A percentile compares a stretch with the other conserved stretches of the same genome.
Conservation (phyloP, 2,888 invertebrate species). For the Oegoconia quadripuncta region DNA sequence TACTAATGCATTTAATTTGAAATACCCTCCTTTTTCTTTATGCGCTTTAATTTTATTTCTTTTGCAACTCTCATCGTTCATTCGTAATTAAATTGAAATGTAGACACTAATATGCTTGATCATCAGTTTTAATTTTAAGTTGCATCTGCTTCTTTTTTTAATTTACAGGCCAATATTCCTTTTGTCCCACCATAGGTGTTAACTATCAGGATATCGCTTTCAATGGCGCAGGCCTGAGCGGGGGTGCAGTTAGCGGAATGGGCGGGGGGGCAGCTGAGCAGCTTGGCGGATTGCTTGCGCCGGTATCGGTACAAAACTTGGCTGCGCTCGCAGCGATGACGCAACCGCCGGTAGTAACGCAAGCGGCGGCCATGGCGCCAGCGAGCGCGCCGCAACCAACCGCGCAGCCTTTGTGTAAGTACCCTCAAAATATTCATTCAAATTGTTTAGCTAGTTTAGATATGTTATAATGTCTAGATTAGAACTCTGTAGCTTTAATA, state of each 20-base stretch:
- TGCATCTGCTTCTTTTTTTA: conserved; percentile 10
- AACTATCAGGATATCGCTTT: conserved; percentile 77
- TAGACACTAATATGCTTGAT: too few relatives aligned
- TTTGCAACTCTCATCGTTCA: too few relatives aligned
- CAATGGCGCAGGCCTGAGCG: conserved; percentile 73
- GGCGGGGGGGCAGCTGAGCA: conserved; percentile 89
- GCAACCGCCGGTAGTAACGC: conserved; percentile 76
- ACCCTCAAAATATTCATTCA: too few relatives aligned
- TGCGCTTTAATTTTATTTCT: too few relatives aligned
- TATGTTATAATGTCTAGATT: too few relatives aligned
- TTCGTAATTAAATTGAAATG: too few relatives aligned
- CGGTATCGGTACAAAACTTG: conserved; percentile 94
- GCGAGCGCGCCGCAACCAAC: conserved; percentile 56
- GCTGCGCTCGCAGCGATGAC: conserved; percentile 93
- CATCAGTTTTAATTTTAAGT: conserved; percentile 2
- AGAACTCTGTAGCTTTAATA: too few relatives aligned
- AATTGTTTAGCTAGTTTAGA: too few relatives aligned
- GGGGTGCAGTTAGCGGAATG: conserved; percentile 69
- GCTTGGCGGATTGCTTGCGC: conserved; percentile 89
- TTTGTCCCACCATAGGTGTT: conserved; percentile 54
- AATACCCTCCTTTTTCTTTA: too few relatives aligned
- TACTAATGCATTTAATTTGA: background rate
- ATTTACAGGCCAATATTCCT: conserved; percentile 19
- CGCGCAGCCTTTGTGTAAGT: conserved; percentile 71
- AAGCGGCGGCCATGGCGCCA: conserved; percentile 67